Evolutionary conservation across 2,888 invertebrate genomes (phyloP), one percentile per base, ranked within the genome.

Genomic region (Acleris holmiana): DNA sequence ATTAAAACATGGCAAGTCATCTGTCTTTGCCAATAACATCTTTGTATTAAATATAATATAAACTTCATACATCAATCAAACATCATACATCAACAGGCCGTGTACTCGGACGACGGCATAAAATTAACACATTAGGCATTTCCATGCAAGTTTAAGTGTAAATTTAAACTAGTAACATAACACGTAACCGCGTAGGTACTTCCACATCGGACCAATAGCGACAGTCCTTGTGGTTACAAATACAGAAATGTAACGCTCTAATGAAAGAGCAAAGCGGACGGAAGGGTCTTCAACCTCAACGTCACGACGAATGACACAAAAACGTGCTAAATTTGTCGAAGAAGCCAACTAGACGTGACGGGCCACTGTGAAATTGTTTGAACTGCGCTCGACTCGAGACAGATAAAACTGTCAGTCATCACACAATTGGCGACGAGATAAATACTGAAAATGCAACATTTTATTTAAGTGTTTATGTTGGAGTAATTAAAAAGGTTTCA

Each of bases 251-350:
- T 87, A 84, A 88, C 85, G 86, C 82, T 88, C 89, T 90, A 91
- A 90, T 86, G 86, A 84, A 80, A 84, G 82, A 84, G 86, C 83
- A 85, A 88, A 87, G 81, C 78, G 77, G 72, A 80, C 79, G 80
- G 81, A 25, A 68, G 68, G 82, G 87, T 85, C 86, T 85, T 75
- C 82, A 86, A 89, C 86, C 86, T 78, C 78, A 48, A 60, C 78
- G 81, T 88, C 78, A 79, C 78, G 76, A 79, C 76, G 73, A 82
- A 87, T 83, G 81, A 79, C 84, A 75, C 76, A 82, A 73, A 78
- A 83, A 88, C 78, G 89, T 89, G 90, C 89, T 91, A 91, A 91
- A 89, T 88, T 85, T 80, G 82, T 74, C 79, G 79, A 76, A 81
- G 75, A 81, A 83, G 81, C 84, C 85, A 86, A 84, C 85, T 80